These are phyloP conservation scores for Drosophila tripunctata DNA, from an alignment of 2,888 invertebrate species.

Conservation along the genomic window DNA sequence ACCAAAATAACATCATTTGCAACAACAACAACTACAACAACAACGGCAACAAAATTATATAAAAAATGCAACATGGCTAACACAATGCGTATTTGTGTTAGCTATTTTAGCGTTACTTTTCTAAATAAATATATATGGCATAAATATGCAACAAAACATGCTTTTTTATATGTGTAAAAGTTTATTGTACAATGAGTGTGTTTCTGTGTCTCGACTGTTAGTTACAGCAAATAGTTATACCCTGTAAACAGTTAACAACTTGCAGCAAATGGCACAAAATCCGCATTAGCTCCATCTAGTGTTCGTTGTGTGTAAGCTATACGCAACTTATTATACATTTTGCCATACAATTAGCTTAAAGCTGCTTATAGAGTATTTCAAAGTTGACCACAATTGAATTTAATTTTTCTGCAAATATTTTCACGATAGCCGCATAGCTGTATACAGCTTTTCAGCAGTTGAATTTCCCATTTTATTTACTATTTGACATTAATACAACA, in stretches of 20 bases:
- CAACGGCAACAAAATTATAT: conserved; percentile 5
- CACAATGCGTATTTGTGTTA: conserved; percentile 10
- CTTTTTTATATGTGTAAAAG: not conserved
- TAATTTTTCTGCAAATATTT: not conserved
- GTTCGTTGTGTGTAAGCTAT: no score
- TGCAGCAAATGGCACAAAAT: not conserved
- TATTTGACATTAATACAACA: not conserved
- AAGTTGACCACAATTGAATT: no score
- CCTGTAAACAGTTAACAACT: not conserved
- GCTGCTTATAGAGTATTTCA: not conserved
- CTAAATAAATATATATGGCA: conserved; percentile 29
- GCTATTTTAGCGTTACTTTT: conserved; percentile 19
- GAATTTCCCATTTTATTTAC: not conserved
- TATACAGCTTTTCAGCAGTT: not conserved
- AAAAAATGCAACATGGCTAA: conserved; percentile 12
- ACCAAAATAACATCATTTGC: conserved; percentile 13
- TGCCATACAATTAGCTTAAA: no score
- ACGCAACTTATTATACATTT: no score
- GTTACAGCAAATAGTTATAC: not conserved
- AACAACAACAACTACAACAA: not conserved
- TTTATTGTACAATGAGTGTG: not conserved
- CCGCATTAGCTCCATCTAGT: no score
- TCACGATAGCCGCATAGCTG: not conserved
- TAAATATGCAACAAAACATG: not conserved
- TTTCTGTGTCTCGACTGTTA: conserved; percentile 7